Evolutionary conservation across 2,888 invertebrate species (phyloP).

Genomic region (Dilophus febrilis): DNA sequence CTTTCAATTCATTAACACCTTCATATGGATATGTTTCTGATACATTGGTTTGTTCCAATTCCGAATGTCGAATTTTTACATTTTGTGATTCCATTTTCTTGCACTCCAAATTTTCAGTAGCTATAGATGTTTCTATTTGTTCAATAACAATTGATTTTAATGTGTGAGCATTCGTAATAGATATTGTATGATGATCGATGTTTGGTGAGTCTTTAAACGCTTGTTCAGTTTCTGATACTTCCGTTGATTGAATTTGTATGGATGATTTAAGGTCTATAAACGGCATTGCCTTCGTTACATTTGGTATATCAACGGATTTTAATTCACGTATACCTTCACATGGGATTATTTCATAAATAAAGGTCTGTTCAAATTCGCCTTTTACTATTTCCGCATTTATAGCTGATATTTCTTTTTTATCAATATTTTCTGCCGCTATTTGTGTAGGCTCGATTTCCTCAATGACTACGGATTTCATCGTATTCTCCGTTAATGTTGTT

Average conservation of each 20-base stretch:
- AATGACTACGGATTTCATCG: no score
- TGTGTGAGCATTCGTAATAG: constrained; percentile 23
- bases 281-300: constrained; percentile 11
- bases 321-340: constrained; percentile 1
- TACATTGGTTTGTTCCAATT: constrained; percentile 33
- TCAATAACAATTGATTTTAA: constrained; percentile 35
- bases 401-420: no score
- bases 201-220: constrained; percentile 3
- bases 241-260: constrained; percentile 14
- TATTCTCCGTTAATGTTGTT: no score
- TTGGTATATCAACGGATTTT: constrained; percentile 11
- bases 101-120: constrained; percentile 29
- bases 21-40: constrained; percentile 38
- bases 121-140: constrained; percentile 38
- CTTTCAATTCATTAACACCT: constrained; percentile 23
- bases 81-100: constrained; percentile 28
- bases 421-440: no score
- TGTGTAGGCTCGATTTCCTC: no score
- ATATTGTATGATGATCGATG: constrained; percentile 11
- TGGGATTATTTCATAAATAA: no score
- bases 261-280: constrained; percentile 15
- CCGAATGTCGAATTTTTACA: constrained; percentile 28
- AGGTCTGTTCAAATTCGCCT: no score
- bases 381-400: no score
- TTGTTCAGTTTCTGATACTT: constrained; percentile 19